Evolutionary conservation across 2,888 invertebrate genomes (phyloP), one percentile per base, ranked within the genome.

Genomic region (Lordiphosa andalusiaca): DNA sequence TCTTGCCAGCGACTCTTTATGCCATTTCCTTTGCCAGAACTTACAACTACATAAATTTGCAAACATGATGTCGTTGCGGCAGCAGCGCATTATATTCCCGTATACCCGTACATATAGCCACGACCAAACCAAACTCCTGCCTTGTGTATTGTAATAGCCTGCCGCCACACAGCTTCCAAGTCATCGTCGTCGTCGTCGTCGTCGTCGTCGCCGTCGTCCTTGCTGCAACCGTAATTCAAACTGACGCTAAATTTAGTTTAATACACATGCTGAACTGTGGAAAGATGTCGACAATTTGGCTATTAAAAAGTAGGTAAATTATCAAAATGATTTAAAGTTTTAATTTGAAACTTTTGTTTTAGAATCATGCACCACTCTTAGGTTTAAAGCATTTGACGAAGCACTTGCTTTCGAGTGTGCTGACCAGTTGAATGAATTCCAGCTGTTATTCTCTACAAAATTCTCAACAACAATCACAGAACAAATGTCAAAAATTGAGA

Each of bases 161-260:
- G 63, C 55, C 25, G 63, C 33, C 41, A 54, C 60, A 54, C 53
- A 52, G 74, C 76, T 53, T 54, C 59, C 55, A 59, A 61, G 61
- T 66, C 62, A 58, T 58, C 49, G 44, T 53, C 71, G 13, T 47
- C 40, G 38, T 48, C 38, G 61, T 66, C 62, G 55, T 58, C 49
- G 44, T 50, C 38, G 61, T 66, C 62, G 55, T 58, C 49, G 44
- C 50, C 71, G 19, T 50, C 40, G 38, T 48, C 38, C 58, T 53
- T 57, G 57, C 71, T 64, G 66, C 67, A 48, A 71, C 67, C 71
- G 64, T 82, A 81, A 87, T 84, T 85, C 84, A 85, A 86, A 85
- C 73, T 85, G 87, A 80, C 84, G 77, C 74, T 84, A 87, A 87
- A 85, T 86, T 86, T 73, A 80, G 72, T 83, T 85, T 76, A 76